These are phyloP conservation scores for Tamias sibiricus DNA, from an alignment of 2,113 vertebrate genomes.

Conservation along the genomic window DNA sequence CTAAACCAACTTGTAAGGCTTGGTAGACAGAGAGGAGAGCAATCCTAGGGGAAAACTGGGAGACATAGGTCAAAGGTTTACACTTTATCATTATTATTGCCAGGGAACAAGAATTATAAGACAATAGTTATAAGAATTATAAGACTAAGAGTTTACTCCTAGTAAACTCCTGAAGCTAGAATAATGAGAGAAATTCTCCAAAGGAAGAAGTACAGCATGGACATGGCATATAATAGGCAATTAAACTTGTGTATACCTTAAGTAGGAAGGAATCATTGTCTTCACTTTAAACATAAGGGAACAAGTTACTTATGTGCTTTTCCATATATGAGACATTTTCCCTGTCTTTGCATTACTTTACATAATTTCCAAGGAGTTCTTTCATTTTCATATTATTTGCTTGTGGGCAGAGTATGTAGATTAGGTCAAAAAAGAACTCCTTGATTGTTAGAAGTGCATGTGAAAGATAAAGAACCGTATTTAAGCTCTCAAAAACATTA, in stretches of 20 bases:
- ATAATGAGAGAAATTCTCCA: neutral
- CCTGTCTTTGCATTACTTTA: neutral
- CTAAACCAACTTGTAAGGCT: neutral
- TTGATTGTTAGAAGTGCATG: neutral
- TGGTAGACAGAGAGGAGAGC: neutral
- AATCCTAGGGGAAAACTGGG: neutral
- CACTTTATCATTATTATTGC: neutral
- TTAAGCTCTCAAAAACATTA: neutral
- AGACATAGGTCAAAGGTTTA: neutral
- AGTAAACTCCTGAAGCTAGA: slow-evolving; percentile 7
- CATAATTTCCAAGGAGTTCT: neutral
- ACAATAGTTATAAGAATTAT: neutral
- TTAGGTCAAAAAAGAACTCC: neutral
- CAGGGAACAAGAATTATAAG: neutral
- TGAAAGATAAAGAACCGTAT: neutral
- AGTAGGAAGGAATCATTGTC: neutral
- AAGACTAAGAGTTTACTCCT: neutral
- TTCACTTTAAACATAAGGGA: neutral
- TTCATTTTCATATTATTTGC: neutral
- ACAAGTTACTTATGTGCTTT: neutral
- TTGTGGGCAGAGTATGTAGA: neutral
- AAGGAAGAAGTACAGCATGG: neutral
- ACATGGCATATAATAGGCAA: neutral
- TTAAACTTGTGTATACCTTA: neutral
- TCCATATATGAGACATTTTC: neutral